Evolutionary conservation across 2,888 invertebrate genomes (phyloP).

Genomic region (Drosophila pseudotakahashii): DNA sequence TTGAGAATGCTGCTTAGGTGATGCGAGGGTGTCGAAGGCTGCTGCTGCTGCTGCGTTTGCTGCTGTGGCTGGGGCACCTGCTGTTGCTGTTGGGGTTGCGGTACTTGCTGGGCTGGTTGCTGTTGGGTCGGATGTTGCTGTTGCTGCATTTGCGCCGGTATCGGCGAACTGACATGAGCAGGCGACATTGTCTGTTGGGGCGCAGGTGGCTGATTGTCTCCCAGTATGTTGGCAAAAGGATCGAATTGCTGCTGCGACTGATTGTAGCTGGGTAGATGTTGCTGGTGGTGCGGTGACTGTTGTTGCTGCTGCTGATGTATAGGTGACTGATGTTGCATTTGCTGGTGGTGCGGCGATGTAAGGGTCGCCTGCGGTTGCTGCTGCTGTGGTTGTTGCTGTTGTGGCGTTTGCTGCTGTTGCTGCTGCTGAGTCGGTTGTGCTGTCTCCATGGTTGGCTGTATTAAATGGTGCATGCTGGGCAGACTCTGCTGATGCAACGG

Average conservation of each 20-base stretch:
- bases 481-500: conserved; percentile 74
- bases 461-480: conserved; percentile 74
- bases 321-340: conserved; percentile 72
- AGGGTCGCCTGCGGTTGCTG: conserved; percentile 46
- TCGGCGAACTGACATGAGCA: conserved; percentile 63
- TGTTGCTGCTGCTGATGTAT: conserved; percentile 78
- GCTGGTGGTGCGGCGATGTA: conserved; percentile 68
- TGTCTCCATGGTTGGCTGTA: conserved; percentile 45
- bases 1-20: conserved; percentile 80
- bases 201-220: conserved; percentile 42
- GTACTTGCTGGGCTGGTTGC: conserved; percentile 52
- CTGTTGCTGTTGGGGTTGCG: conserved; percentile 51
- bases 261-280: conserved; percentile 80
- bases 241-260: conserved; percentile 67
- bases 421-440: conserved; percentile 34
- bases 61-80: conserved; percentile 49
- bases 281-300: conserved; percentile 66
- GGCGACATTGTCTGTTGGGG: conserved; percentile 59
- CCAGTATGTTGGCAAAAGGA: conserved; percentile 73
- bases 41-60: conserved; percentile 44
- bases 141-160: conserved; percentile 65
- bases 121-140: conserved; percentile 56
- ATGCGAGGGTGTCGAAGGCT: conserved; percentile 74
- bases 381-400: conserved; percentile 39
- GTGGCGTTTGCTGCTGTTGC: conserved; percentile 49